Evolutionary conservation across 2,888 invertebrate species (phyloP), one percentile per base, ranked within the genome.

Genomic region (Pristionchus entomophagus): DNA sequence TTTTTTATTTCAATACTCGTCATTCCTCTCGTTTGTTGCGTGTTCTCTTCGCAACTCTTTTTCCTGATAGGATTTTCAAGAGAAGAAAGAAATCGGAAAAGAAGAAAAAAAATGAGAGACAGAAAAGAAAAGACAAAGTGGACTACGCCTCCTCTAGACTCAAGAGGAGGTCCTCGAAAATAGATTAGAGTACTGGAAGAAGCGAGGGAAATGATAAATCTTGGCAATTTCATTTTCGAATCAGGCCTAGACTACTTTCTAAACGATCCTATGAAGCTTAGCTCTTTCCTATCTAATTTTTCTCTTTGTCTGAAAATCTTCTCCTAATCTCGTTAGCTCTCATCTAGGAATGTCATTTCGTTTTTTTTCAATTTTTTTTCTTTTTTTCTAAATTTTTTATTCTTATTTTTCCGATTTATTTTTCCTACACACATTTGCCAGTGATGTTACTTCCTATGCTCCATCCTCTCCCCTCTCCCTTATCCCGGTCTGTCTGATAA

Each of bases 51-150:
- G 73, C 41, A 73, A 73, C 73, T n/a, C n/a, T 41, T 45, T 73
- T 73, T 41, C 73, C 45, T 73, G 41, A 73, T 73, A 41, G 17
- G 45, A 41, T 45, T 45, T n/a, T 41, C 26, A 41, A 41, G 45
- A 26, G 73, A 45, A 26, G 41, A 73, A 19, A 56, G n/a, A n/a
- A n/a, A n/a, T n/a, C n/a, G n/a, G n/a, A n/a, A 19, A 73, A 26
- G 41, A 45, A 73, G 22, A 73, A 45, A 12, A 22, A 41, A 45
- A 69, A 19, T 19, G 19, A 59, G n/a, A 59, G 65, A 35, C 8
- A 38, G 41, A 6, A 35, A 73, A 38, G 73, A 73, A 38, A 41
- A 73, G 73, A 73, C 73, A 73, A 73, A 73, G 73, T 73, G 45
- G 69, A 6, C 35, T 19, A 45, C 38, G 14, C 73, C 45, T 69